Conservation (phyloP, 53 echinoderm and acorn worm species). For the Arbacia lixula region DNA sequence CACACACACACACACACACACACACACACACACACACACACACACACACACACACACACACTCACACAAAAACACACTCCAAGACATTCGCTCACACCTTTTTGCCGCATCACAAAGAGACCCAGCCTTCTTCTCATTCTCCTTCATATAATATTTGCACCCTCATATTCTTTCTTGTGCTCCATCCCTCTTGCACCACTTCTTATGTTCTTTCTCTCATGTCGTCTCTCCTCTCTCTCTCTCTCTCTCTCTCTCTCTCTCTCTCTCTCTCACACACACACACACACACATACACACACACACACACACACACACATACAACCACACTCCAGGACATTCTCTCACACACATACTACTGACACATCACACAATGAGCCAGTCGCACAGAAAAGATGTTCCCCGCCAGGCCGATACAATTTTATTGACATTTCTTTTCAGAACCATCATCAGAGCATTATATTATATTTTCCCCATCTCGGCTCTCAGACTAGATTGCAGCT, state of each 20-base stretch:
- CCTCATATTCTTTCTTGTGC: neutral
- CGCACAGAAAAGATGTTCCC: constrained; percentile 57
- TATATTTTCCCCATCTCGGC: constrained; percentile 1
- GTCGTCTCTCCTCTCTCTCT: neutral
- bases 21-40: constrained; percentile 10
- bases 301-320: no score
- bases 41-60: no score
- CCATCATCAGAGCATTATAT: constrained; percentile 36
- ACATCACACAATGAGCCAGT: no score
- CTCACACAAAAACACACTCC: no score
- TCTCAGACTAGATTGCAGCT: neutral
- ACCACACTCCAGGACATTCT: no score
- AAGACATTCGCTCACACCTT: no score
- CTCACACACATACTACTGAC: no score
- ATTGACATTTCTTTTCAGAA: constrained; percentile 50
- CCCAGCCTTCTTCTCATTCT: neutral
- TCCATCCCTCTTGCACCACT: neutral
- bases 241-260: neutral
- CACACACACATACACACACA: no score
- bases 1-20: constrained; percentile 9
- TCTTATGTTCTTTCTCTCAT: neutral
- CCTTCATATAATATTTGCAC: neutral
- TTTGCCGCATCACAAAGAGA: no score
- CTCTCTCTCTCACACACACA: neutral
- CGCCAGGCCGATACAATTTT: constrained; percentile 78